Base-by-base conservation (phyloP, 1,140 invertebrate species). In the Arctopsyche grandis region DNA sequence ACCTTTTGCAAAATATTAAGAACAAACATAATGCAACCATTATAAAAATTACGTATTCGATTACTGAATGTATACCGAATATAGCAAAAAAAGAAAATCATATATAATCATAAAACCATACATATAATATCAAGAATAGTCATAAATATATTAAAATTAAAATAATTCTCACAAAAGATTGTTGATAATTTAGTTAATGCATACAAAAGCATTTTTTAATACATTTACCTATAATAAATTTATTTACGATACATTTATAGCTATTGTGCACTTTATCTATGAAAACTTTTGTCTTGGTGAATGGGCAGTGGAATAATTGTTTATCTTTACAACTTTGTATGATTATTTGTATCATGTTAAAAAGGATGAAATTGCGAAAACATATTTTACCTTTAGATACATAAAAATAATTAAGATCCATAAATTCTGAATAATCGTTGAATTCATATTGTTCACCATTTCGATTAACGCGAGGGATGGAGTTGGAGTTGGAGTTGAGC, bases 201-300 rank as follows among this genome's bases (percentile, higher is more conserved):
- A 46, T 46, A 10, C 38, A 71, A 71, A 71, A 46, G 44, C 69
- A 71, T 71, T 46, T 71, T 46, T 71, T 71, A 19, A 71, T n/a
- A 71, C 46, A 71, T 46, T 21, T 71, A 9, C 14, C 21, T 46
- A 48, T 46, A 19, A 21, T 71, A 71, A 16, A 71, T 9, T 71
- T 71, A 22, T 46, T 66, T 66, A 48, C 16, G 5, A 46, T 71
- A 71, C 38, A 69, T 43, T 69, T 69, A 44, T 16, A 44, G 9
- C 19, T 48, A 71, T 69, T 69, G 66, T 69, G 66, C 66, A 48
- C 16, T 71, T 46, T 71, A 44, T 71, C 12, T 19, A 71, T 46
- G 4, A 66, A 66, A 26, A 12, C 12, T 22, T 29, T 66, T 10
- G 21, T 29, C 19, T 60, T 60, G 9, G 56, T 60, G 16, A 19